Percentiles rank a stretch among this genome's conserved stretches.
Evolutionary conservation across 64 coral and sea anemone species (phyloP).

Genomic region (Dendronephthya gigantea): DNA sequence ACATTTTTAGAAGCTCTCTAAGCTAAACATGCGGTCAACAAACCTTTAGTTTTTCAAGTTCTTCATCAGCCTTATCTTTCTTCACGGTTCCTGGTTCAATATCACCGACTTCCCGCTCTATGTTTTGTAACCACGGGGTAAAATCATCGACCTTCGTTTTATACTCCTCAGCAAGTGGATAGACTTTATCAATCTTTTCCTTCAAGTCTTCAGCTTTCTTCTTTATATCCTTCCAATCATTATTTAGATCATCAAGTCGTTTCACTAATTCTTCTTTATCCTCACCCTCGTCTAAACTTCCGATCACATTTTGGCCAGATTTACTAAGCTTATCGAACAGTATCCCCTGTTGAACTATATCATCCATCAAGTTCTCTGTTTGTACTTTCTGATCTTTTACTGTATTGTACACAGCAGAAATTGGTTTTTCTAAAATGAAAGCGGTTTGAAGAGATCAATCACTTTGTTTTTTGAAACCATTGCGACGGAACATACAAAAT

Average conservation of each 20-base stretch:
- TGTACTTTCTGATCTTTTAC: slow-evolving; percentile 10
- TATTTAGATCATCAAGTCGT: not conserved
- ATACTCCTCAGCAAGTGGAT: not conserved
- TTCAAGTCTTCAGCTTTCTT: not conserved
- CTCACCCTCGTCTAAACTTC: not conserved
- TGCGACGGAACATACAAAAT: too few relatives aligned
- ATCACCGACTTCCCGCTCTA: not conserved
- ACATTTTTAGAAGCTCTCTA: too few relatives aligned
- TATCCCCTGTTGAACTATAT: not conserved
- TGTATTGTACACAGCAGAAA: not conserved
- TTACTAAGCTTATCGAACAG: not conserved
- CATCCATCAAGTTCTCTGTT: slow-evolving; percentile 7
- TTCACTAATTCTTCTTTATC: not conserved
- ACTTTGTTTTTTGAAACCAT: too few relatives aligned
- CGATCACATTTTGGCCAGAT: not conserved
- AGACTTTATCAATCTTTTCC: not conserved
- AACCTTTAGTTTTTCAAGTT: slow-evolving; percentile 10
- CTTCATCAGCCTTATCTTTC: not conserved
- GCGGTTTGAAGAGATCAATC: not conserved
- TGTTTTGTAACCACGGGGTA: not conserved
- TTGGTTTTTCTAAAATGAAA: not conserved
- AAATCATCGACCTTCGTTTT: not conserved
- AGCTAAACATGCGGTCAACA: too few relatives aligned
- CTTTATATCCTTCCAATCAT: not conserved
- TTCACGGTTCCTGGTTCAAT: slow-evolving; percentile 7